phyloP scores from a whole-genome alignment of 2,113 vertebrate genomes.

The Prionailurus viverrinus region DNA sequence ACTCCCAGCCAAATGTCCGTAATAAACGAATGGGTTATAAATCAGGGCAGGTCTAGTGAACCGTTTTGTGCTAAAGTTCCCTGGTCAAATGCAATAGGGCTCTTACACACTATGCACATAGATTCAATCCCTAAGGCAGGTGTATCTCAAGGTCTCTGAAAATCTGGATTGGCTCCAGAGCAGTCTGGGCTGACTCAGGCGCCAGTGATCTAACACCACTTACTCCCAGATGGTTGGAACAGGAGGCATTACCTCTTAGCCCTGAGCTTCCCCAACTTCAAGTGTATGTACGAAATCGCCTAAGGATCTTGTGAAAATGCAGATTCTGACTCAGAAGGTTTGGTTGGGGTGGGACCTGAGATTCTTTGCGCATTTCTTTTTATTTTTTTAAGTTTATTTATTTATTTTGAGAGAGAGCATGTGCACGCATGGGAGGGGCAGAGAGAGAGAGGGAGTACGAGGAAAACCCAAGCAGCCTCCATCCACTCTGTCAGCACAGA shows the following conservation, averaged over 20 bases:
- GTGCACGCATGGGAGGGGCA: no score
- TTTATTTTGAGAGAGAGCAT: no score
- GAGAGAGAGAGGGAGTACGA: no score
- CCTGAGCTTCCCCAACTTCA: not conserved
- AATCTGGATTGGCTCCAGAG: not conserved
- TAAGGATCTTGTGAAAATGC: not conserved
- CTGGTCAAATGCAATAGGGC: not conserved
- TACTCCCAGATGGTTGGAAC: not conserved
- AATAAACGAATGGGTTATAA: not conserved
- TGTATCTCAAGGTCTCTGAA: not conserved
- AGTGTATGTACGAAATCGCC: not conserved
- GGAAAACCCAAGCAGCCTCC: no score
- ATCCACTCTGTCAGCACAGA: no score
- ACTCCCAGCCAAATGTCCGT: not conserved
- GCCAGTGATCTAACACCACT: not conserved
- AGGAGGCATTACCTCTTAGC: not conserved
- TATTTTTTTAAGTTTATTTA: no score
- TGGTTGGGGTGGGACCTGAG: not conserved
- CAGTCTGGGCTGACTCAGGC: not conserved
- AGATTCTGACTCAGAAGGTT: not conserved
- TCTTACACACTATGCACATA: not conserved
- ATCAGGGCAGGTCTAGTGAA: not conserved
- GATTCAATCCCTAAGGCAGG: not conserved
- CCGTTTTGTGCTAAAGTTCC: not conserved
- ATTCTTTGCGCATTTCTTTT: not conserved